These are phyloP conservation scores for Gallinago stenura DNA, from an alignment of 2,797 vertebrate genomes.

Conservation along the genomic window DNA sequence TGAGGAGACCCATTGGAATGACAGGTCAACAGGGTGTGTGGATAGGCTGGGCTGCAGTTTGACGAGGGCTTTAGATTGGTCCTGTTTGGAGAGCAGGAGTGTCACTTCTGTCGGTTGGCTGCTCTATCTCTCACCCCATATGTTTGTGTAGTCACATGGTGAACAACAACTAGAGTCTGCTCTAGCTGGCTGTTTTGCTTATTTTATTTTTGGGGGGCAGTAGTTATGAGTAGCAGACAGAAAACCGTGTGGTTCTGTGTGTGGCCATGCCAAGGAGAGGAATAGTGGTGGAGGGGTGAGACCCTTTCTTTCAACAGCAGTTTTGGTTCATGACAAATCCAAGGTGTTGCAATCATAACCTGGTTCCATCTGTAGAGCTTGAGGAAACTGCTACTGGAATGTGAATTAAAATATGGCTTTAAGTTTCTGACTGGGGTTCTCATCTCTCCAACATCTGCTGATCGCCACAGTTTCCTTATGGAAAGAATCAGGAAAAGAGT, in stretches of 20 bases:
- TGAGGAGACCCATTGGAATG: not conserved
- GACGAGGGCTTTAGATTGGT: not conserved
- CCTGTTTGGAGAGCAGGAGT: not conserved
- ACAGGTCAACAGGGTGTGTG: not conserved
- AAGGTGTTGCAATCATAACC: not conserved
- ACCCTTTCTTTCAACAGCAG: not conserved
- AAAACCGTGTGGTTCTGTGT: not conserved
- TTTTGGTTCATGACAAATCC: not conserved
- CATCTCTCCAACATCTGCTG: not conserved
- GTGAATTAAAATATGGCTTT: not conserved
- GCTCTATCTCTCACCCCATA: slow-evolving; percentile 33
- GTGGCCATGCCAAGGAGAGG: not conserved
- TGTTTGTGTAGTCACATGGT: not conserved
- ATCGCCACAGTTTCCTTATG: accelerated
- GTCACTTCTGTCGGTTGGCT: not conserved
- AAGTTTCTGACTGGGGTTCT: not conserved
- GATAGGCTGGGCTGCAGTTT: not conserved
- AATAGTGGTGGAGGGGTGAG: not conserved
- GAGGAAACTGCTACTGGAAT: not conserved
- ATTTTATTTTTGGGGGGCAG: not conserved
- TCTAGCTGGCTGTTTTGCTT: not conserved
- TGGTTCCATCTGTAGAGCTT: not conserved
- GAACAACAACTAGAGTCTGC: not conserved
- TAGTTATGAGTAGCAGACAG: not conserved
- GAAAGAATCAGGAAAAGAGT: not conserved